A percentile compares a stretch with the other conserved stretches of the same genome.
phyloP scores from a whole-genome alignment of 2,888 invertebrate genomes.

The Steinernema carpocapsae region DNA sequence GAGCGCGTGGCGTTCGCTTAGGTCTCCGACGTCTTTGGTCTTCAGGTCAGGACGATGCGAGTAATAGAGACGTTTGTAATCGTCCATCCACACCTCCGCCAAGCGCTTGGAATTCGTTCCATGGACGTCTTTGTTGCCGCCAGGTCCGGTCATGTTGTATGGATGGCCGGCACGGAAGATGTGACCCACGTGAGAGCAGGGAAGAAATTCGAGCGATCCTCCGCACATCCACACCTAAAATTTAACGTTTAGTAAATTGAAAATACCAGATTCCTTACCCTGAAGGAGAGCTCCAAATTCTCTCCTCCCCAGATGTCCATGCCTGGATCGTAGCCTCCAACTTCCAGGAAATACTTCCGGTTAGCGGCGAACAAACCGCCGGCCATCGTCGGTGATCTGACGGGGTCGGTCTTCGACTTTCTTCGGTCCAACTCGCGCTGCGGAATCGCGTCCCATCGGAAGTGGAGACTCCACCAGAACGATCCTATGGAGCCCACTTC shows the following conservation, averaged over 20 bases:
- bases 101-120: conserved; percentile 93
- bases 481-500: conserved; percentile 65
- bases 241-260: not conserved
- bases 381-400: conserved; percentile 92
- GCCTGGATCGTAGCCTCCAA: conserved; percentile 80
- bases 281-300: conserved; percentile 94
- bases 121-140: conserved; percentile 78
- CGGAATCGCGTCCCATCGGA: conserved; percentile 76
- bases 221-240: conserved; percentile 79
- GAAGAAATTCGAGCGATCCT: conserved; percentile 88
- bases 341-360: conserved; percentile 89
- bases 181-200: conserved; percentile 93
- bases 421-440: conserved; percentile 75
- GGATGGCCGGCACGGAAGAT: conserved; percentile 89
- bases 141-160: conserved; percentile 74
- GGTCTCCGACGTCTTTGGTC: conserved; percentile 74
- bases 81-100: conserved; percentile 93
- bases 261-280: conserved; percentile 75
- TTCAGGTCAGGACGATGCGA: conserved; percentile 81
- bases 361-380: conserved; percentile 94
- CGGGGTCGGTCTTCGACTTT: conserved; percentile 47
- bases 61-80: conserved; percentile 89
- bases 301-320: conserved; percentile 99
- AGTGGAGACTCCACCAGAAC: conserved; percentile 72
- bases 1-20: conserved; percentile 80